Evolutionary conservation across 64 coral and sea anemone species (phyloP).

Genomic region (Actinia equina): DNA sequence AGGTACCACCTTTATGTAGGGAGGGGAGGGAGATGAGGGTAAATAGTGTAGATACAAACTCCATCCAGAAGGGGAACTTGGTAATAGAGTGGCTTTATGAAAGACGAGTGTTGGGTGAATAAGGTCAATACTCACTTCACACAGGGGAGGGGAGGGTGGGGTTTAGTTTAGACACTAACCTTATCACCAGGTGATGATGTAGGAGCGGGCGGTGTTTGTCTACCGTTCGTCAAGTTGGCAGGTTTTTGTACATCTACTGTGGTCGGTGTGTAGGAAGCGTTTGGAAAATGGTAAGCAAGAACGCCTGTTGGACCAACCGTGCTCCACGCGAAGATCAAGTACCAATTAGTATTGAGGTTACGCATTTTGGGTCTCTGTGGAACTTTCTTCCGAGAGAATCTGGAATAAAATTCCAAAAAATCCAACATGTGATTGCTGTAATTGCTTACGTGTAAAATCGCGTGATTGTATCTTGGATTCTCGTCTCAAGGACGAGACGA

Average conservation of each 20-base stretch:
- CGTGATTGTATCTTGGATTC: no score
- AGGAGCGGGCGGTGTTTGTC: conserved; percentile 6
- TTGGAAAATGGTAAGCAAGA: conserved; percentile 5
- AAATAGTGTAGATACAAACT: no score
- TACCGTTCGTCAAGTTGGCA: background rate
- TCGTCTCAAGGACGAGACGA: background rate
- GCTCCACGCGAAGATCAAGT: conserved; percentile 45
- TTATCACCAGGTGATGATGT: conserved; percentile 9
- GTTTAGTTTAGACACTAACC: background rate
- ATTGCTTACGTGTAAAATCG: no score
- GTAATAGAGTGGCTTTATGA: no score
- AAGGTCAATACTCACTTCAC: background rate
- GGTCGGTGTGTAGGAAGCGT: conserved; percentile 16
- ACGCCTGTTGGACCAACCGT: conserved; percentile 14
- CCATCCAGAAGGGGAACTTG: no score
- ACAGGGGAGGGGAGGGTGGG: background rate
- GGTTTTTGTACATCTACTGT: conserved; percentile 20
- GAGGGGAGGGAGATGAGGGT: no score
- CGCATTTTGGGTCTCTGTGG: conserved; percentile 25
- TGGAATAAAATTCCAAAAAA: background rate
- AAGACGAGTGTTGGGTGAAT: no score
- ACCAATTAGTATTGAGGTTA: conserved; percentile 43
- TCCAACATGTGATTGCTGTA: background rate
- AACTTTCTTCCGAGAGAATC: conserved; percentile 42
- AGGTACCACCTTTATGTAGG: no score